Evolutionary conservation across 2,113 vertebrate species (phyloP), one percentile per base, ranked within the genome.

Genomic region (cattle (Bos taurus)): DNA sequence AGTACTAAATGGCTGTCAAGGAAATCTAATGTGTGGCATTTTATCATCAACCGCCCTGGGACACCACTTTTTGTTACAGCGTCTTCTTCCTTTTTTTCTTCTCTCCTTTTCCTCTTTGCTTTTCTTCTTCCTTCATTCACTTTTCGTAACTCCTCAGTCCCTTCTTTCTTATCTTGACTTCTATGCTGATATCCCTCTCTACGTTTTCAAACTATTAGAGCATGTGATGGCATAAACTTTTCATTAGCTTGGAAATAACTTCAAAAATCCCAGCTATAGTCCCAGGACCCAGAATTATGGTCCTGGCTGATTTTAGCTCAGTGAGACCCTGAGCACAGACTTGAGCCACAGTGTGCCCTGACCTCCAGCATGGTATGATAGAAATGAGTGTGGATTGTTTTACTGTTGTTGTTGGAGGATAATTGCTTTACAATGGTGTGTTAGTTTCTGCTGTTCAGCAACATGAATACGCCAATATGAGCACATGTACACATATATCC

Each of bases 391-490:
- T 46, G 62, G 62, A 15, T 8, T 33, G 30, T 64, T 17, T 33
- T 8, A 33, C 2, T 33, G 62, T 64, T 54, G 52, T 17, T 64
- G 62, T 33, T 17, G 62, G 62, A 33, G 62, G 62, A 33, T 64
- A 33, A 64, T 1, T 33, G 60, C 60, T 33, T 64, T 33, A 33
- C 60, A 33, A 3, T 1, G 59, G 2, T 8, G 30, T 33, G 60
- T 33, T 64, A 16, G 30, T 33, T 16, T 64, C 30, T 4, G 3
- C 62, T 33, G 30, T 33, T 16, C 7, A 30, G 15, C 62, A 64
- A 17, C 7, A 17, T 3, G 3, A 64, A 64, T 2, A 33, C 0
- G 3, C 6, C 62, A 33, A 4, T 4, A 33, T 64, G 30, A 15
- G 16, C 30, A 17, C 62, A 7, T 2, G 62, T 33, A 15, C 14